Base-by-base conservation (phyloP, 2,797 vertebrate genomes). In the Psittacula derbiana region DNA sequence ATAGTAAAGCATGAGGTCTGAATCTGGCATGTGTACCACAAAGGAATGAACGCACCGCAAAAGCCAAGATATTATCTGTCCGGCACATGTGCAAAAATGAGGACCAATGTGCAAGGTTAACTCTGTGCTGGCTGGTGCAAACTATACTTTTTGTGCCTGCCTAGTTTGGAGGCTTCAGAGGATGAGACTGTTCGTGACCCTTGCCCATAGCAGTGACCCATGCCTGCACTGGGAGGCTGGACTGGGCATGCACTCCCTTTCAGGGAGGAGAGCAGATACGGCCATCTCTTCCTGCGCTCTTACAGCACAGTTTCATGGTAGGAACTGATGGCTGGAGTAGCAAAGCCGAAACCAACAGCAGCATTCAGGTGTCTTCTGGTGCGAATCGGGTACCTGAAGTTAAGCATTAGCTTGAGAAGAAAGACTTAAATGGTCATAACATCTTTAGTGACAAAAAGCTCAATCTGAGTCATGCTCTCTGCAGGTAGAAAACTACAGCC, bases 61-160 rank as follows among this genome's bases (percentile, higher is more conserved):
- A 17, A 83, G 76, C 55, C 94, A 95, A 80, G 52, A 21, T 30
- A 52, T 57, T 92, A 85, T 85, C 18, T 82, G 88, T 78, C 49
- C 24, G 5, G 57, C 80, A 92, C 43, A 62, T 23, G 36, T 79
- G 66, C 46, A 46, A 78, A 74, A n/a, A 61, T 21, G 24, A 65
- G 61, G 41, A 43, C 2, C 44, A 18, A 52, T 11, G 38, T 5
- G 70, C 24, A 12, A 49, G 44, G 19, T 73, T 92, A 90, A 93
- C 88, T 27, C 90, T 40, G 24, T 3, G 4, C 74, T 86, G 75
- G 23, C 79, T 76, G 49, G 40, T n/a, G 4, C 53, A 38, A 50
- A 30, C 30, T 23, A 4, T 9, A 23, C 10, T 31, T 52, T n/a
- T 25, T 41, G 50, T 55, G 67, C 64, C n/a, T 52, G 40, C 19